Evolutionary conservation across 2,797 vertebrate genomes (phyloP).

Genomic region (Enteromius anoplus): DNA sequence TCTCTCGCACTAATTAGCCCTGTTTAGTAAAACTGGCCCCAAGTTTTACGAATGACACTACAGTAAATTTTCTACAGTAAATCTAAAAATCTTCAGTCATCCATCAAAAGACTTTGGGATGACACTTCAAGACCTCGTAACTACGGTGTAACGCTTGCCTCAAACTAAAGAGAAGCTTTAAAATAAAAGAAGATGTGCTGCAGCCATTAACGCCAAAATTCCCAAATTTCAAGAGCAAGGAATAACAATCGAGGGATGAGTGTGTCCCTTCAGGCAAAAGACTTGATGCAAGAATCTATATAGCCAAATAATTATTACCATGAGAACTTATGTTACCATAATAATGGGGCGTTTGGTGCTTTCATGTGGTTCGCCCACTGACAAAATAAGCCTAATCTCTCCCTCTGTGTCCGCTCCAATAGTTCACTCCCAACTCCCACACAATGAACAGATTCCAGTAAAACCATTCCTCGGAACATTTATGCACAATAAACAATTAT

Average conservation of each 20-base stretch:
- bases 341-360: conserved; percentile 78
- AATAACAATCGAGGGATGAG: conserved; percentile 57
- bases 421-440: conserved; percentile 72
- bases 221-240: conserved; percentile 66
- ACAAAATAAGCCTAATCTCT: conserved; percentile 78
- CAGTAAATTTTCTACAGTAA: not conserved
- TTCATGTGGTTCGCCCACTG: conserved; percentile 80
- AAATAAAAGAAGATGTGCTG: conserved; percentile 67
- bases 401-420: conserved; percentile 70
- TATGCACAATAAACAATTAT: conserved; percentile 82
- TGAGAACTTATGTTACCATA: conserved; percentile 76
- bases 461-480: conserved; percentile 77
- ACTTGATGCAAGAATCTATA: conserved; percentile 72
- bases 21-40: too few relatives aligned
- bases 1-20: too few relatives aligned
- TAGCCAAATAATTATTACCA: conserved; percentile 75
- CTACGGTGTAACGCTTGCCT: conserved; percentile 27
- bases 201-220: conserved; percentile 70
- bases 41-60: not conserved
- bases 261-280: conserved; percentile 61
- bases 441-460: conserved; percentile 75
- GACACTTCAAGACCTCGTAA: not conserved
- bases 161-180: conserved; percentile 45
- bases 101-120: not conserved
- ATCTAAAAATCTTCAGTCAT: not conserved